Evolutionary conservation across 2,113 vertebrate species (phyloP), one percentile per base, ranked within the genome.

Genomic region (Platycercus adscitus): DNA sequence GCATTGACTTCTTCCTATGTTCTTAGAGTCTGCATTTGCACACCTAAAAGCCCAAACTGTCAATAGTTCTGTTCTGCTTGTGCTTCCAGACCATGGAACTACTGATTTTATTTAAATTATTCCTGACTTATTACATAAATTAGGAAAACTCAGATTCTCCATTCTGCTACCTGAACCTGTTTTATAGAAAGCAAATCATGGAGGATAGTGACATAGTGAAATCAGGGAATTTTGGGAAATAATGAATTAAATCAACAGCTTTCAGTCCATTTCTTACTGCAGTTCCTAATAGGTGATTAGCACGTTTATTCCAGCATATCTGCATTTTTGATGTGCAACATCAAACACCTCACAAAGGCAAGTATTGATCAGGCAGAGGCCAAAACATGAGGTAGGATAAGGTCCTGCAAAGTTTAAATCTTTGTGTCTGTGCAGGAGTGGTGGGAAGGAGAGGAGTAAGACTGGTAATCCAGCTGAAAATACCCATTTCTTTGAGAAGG

Each of bases 321-420:
- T 93, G 44, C 49, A 60, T 78, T 90, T 89, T 89, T 71, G 65
- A 76, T 12, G 11, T 91, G 23, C 10, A 71, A 77, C 31, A 64
- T 94, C 75, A 95, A 41, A 86, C 73, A 85, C 53, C 63, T 80
- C 87, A 87, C 63, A 72, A 89, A 94, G 71, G 29, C 73, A 90
- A 65, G 79, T 86, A 76, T 21, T 92, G 46, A 93, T 56, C 52
- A 60, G 35, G 18, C 76, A 84, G 56, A 94, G 60, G 87, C 17
- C n/a, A 41, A 87, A 81, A 31, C 65, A 25, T 18, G 21, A 55
- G 83, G 55, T 71, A 94, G 91, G 39, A 43, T 55, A 53, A 26
- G 41, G 46, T 72, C n/a, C 28, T 55, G 23, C 43, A 43, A 78
- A 90, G 41, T 66, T 76, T 49, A 53, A 61, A 55, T 78, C n/a